A percentile compares a stretch with the other conserved stretches of the same genome.
These are phyloP conservation scores for Illadopsis cleaveri DNA, from an alignment of 2,113 vertebrate species.

Conservation along the genomic window DNA sequence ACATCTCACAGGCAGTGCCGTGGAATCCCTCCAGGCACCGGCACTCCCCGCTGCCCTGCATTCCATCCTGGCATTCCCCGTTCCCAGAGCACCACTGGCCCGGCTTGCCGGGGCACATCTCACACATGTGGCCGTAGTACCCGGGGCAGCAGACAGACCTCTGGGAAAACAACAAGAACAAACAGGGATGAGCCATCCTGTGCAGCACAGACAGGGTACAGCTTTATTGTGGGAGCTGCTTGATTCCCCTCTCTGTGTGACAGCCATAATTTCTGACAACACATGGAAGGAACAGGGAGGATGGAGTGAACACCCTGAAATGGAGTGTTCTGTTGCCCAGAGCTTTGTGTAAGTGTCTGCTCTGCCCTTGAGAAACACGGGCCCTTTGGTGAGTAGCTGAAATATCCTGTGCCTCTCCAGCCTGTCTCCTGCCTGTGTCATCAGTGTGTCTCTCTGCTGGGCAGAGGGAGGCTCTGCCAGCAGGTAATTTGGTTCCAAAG, in stretches of 20 bases:
- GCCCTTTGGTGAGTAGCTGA: neutral
- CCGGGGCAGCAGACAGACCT: constrained; percentile 86
- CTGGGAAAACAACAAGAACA: constrained; percentile 63
- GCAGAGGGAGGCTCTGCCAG: neutral
- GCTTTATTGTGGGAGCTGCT: neutral
- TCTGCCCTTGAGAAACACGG: neutral
- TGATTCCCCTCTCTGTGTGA: neutral
- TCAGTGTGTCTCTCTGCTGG: neutral
- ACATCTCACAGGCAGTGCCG: constrained; percentile 92
- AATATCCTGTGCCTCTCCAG: neutral
- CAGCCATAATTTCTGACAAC: neutral
- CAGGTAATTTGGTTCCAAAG: neutral
- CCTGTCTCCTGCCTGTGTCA: neutral
- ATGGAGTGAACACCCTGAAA: neutral
- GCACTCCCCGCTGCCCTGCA: constrained; percentile 86
- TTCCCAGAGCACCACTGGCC: constrained; percentile 87
- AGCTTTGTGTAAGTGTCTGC: neutral
- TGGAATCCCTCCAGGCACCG: constrained; percentile 93
- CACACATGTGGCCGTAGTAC: constrained; percentile 89
- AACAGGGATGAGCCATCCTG: neutral
- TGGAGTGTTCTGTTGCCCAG: neutral
- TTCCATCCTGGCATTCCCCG: constrained; percentile 86
- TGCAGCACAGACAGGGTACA: neutral
- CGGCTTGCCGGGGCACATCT: constrained; percentile 85
- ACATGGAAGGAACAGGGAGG: neutral